These are phyloP conservation scores for Chelonia mydas DNA, from an alignment of 2,797 vertebrate species.

Conservation along the genomic window DNA sequence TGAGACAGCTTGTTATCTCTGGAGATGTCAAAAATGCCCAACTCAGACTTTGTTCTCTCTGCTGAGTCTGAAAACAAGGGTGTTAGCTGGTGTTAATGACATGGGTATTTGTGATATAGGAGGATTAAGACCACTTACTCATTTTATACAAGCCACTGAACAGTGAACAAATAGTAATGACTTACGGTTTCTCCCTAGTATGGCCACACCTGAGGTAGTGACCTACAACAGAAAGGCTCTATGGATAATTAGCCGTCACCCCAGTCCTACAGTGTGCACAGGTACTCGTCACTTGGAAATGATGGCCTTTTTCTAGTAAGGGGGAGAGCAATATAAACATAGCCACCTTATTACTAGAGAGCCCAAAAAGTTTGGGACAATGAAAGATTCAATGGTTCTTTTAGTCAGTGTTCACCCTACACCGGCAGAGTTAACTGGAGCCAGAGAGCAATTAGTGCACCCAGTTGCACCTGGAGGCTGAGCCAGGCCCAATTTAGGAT, in stretches of 20 bases:
- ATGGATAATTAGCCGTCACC: background rate
- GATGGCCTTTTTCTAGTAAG: background rate
- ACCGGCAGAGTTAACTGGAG: background rate
- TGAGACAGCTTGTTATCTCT: constrained; percentile 44
- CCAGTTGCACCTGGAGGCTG: background rate
- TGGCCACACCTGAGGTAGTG: background rate
- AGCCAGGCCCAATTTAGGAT: background rate
- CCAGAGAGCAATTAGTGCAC: background rate
- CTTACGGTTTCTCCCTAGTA: background rate
- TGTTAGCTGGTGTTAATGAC: background rate
- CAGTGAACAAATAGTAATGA: background rate
- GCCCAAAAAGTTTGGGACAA: background rate
- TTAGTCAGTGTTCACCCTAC: background rate
- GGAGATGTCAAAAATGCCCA: background rate
- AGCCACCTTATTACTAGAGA: background rate
- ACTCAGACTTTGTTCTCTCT: background rate
- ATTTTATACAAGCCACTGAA: background rate
- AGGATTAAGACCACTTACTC: background rate
- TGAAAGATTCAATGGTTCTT: too few relatives aligned
- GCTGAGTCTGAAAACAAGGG: background rate
- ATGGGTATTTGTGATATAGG: background rate
- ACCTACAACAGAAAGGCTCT: background rate
- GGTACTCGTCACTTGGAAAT: background rate
- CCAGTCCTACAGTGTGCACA: background rate
- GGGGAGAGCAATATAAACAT: background rate